A percentile compares a stretch with the other conserved stretches of the same genome.
Evolutionary conservation across 2,113 vertebrate genomes (phyloP).

Genomic region (Pimephales promelas): DNA sequence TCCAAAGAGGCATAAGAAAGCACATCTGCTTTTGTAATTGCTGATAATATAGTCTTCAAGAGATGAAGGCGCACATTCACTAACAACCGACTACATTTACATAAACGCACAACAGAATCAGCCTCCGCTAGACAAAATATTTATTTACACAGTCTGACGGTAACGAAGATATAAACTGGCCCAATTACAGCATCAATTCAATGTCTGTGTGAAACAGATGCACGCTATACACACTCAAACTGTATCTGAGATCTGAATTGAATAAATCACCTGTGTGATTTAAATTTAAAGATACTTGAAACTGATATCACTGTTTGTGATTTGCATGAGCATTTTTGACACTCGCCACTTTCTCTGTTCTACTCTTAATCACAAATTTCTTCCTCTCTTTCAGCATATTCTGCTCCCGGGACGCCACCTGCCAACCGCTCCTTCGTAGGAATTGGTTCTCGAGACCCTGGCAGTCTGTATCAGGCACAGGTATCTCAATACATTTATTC

Average conservation of each 20-base stretch:
- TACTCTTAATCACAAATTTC: background rate
- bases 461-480: slow-evolving; percentile 94
- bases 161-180: background rate
- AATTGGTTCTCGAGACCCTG: slow-evolving; percentile 91
- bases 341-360: background rate
- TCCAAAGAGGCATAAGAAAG: slow-evolving; percentile 32
- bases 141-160: background rate
- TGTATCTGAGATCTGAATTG: background rate
- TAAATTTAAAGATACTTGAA: background rate
- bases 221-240: background rate
- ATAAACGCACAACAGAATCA: slow-evolving; percentile 33
- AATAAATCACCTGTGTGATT: background rate
- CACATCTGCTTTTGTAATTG: slow-evolving; percentile 50
- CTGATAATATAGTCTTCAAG: slow-evolving; percentile 37
- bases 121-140: background rate
- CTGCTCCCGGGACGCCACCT: slow-evolving; percentile 91
- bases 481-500: slow-evolving; percentile 67
- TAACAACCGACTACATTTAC: slow-evolving; percentile 48
- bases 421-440: slow-evolving; percentile 94
- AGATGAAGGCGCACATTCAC: slow-evolving; percentile 46
- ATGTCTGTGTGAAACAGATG: background rate
- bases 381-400: slow-evolving; percentile 82
- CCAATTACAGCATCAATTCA: background rate
- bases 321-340: background rate
- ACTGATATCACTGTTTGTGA: background rate